Conservation (phyloP, 1,140 invertebrate genomes). For the Bradysia coprophila region DNA sequence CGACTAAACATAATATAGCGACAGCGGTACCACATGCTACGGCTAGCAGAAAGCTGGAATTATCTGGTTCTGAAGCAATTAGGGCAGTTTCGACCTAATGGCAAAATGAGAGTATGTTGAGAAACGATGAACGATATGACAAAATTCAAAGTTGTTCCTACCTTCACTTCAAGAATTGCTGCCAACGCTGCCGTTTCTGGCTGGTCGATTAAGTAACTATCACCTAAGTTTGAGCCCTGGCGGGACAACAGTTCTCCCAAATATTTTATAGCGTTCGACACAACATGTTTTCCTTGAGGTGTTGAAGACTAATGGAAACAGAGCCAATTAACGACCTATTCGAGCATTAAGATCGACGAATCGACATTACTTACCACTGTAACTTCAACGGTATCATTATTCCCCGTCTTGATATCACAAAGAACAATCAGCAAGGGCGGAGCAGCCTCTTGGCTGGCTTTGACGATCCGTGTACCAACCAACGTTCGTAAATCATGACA, state of each 20-base stretch:
- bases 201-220: conserved; percentile 24
- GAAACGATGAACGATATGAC: background rate
- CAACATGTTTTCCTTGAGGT: conserved; percentile 28
- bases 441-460: conserved; percentile 8
- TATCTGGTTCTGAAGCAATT: conserved; percentile 13
- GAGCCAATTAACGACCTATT: conserved; percentile 7
- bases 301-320: conserved; percentile 28
- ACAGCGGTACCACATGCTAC: conserved; percentile 27
- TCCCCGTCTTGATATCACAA: conserved; percentile 59
- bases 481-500: conserved; percentile 45
- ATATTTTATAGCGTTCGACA: conserved; percentile 39
- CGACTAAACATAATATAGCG: conserved; percentile 20
- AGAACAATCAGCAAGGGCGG: conserved; percentile 46
- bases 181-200: conserved; percentile 41
- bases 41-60: conserved; percentile 26
- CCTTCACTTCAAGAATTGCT: conserved; percentile 61
- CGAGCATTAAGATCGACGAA: no score
- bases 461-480: conserved; percentile 35
- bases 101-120: background rate
- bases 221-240: conserved; percentile 18
- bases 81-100: conserved; percentile 15
- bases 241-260: conserved; percentile 51
- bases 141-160: no score
- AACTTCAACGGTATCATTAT: conserved; percentile 71
- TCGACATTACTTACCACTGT: conserved; percentile 50